phyloP scores from a whole-genome alignment of 2,113 vertebrate genomes.

The Drymodes brunneopygia region DNA sequence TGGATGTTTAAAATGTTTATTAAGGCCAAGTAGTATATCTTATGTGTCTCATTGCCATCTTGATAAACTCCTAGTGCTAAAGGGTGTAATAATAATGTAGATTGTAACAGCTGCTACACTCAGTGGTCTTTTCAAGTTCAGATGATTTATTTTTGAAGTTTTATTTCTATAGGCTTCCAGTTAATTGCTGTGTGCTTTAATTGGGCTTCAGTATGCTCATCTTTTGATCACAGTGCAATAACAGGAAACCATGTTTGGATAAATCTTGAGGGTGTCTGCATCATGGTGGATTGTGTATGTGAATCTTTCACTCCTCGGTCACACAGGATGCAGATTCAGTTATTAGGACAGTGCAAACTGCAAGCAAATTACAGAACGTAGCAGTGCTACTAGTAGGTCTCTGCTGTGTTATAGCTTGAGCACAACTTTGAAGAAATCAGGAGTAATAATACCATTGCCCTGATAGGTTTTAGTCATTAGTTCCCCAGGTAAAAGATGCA shows the following conservation, averaged over 20 bases:
- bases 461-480: not conserved
- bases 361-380: not conserved
- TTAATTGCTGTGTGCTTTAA: conserved; percentile 40
- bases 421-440: not conserved
- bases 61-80: not conserved
- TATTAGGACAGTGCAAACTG: not conserved
- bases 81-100: not conserved
- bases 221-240: conserved; percentile 41
- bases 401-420: not conserved
- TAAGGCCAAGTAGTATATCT: conserved; percentile 9
- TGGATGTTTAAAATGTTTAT: not conserved
- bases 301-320: not conserved
- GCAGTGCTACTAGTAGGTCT: not conserved
- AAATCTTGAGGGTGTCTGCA: conserved; percentile 1
- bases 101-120: conserved; percentile 9
- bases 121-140: not conserved
- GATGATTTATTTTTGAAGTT: conserved; percentile 57
- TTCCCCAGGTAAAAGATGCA: not conserved
- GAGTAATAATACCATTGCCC: not conserved
- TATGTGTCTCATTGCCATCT: not conserved
- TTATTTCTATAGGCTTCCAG: conserved; percentile 36
- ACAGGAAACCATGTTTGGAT: not conserved
- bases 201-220: not conserved
- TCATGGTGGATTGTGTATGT: not conserved
- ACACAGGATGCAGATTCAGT: not conserved